Conservation (phyloP, 2,888 invertebrate genomes). For the Cerastis leucographa region DNA sequence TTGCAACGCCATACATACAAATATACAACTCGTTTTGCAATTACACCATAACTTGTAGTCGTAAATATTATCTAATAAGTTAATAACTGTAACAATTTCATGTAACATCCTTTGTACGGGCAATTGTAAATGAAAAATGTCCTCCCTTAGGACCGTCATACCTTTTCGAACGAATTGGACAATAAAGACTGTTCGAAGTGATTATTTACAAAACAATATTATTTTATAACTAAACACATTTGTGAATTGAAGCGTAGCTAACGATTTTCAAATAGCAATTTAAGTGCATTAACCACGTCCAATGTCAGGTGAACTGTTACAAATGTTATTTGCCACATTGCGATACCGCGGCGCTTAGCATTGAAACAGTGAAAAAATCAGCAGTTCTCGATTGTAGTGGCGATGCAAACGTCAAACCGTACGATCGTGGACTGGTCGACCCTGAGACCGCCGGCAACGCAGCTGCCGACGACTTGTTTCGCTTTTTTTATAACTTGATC, state of each 20-base stretch:
- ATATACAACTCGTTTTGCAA: slow-evolving; percentile 77
- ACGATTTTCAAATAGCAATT: slow-evolving; percentile 67
- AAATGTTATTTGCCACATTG: slow-evolving; percentile 74
- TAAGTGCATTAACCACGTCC: slow-evolving; percentile 71
- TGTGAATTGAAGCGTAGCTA: slow-evolving; percentile 56
- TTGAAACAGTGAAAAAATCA: slow-evolving; percentile 84
- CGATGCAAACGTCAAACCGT: slow-evolving; percentile 78
- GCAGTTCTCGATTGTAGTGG: slow-evolving; percentile 73
- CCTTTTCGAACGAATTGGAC: not conserved
- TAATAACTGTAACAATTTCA: slow-evolving; percentile 31
- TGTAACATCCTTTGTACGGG: slow-evolving; percentile 14
- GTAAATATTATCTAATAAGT: slow-evolving; percentile 64
- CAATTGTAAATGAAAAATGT: slow-evolving; percentile 7
- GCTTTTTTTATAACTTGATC: slow-evolving; percentile 73
- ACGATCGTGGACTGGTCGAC: slow-evolving; percentile 82
- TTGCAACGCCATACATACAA: slow-evolving; percentile 84
- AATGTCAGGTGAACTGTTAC: slow-evolving; percentile 75
- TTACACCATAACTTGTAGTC: slow-evolving; percentile 75
- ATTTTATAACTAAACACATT: slow-evolving; percentile 46
- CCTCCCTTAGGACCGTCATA: not conserved
- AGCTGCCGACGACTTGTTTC: slow-evolving; percentile 80
- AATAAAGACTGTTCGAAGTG: slow-evolving; percentile 1
- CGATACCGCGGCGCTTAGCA: slow-evolving; percentile 76
- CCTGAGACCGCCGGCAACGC: slow-evolving; percentile 83
- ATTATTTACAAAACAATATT: slow-evolving; percentile 36